phyloP scores from a whole-genome alignment of 2,113 vertebrate species.

The Natator depressus region DNA sequence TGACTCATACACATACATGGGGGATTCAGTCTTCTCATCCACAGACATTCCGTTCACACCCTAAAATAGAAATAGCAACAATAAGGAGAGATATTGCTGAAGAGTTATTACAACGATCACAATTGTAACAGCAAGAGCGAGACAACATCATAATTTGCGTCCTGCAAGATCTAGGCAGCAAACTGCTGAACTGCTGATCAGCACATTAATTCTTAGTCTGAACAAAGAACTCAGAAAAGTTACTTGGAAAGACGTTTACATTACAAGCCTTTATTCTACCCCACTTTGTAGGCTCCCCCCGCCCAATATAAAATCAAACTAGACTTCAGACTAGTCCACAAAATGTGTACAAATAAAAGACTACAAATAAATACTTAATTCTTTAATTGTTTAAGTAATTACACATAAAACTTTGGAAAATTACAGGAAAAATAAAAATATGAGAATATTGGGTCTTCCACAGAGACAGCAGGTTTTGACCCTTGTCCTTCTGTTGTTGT shows the following conservation, averaged over 20 bases:
- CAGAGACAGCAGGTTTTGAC: not conserved
- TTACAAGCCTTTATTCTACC: not conserved
- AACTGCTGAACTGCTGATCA: not conserved
- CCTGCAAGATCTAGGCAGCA: not conserved
- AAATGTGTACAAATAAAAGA: constrained; percentile 5
- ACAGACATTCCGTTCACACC: constrained; percentile 99
- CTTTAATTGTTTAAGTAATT: constrained; percentile 6
- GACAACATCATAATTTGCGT: not conserved
- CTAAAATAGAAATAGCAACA: constrained; percentile 83
- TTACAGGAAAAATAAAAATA: not conserved
- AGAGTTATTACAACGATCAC: not conserved
- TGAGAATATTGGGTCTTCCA: not conserved
- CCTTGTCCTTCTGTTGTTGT: constrained; percentile 8
- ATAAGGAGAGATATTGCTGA: not conserved
- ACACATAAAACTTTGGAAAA: constrained; percentile 12
- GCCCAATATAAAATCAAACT: not conserved
- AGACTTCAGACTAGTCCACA: not conserved
- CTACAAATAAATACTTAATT: not conserved
- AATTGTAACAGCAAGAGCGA: not conserved
- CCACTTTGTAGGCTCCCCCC: not conserved
- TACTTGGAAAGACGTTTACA: not conserved
- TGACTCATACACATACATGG: constrained; percentile 99
- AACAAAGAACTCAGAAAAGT: not conserved
- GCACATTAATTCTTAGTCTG: not conserved
- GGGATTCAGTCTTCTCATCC: constrained; percentile 99